phyloP scores from a whole-genome alignment of 2,113 vertebrate genomes.

The Hippoglossus stenolepis region DNA sequence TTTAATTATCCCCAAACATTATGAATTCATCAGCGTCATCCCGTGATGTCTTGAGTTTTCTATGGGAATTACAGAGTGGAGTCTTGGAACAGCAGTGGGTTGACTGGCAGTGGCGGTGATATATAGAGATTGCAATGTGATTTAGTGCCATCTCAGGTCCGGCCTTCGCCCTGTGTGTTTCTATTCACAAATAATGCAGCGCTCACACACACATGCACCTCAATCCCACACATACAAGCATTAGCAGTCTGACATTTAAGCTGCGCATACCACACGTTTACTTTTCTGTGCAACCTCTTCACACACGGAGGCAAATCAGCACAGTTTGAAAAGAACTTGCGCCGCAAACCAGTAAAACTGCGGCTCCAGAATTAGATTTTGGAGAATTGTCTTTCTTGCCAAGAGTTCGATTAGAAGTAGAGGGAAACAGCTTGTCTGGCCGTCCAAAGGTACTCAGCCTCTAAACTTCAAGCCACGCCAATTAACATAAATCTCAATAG shows the following conservation, averaged over 20 bases:
- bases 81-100: constrained; percentile 40
- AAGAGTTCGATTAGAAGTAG: not conserved
- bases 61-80: constrained; percentile 22
- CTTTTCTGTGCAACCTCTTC: constrained; percentile 15
- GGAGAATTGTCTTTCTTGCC: not conserved
- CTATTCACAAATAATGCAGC: not conserved
- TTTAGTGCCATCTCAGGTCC: constrained; percentile 69
- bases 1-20: constrained; percentile 21
- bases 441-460: not conserved
- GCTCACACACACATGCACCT: constrained; percentile 48
- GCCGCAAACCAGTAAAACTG: not conserved
- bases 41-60: constrained; percentile 13
- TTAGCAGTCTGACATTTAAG: constrained; percentile 70
- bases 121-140: constrained; percentile 64
- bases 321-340: not conserved
- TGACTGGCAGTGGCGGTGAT: constrained; percentile 59
- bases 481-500: not conserved
- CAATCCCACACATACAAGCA: constrained; percentile 20
- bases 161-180: constrained; percentile 26
- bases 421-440: not conserved
- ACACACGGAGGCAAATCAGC: not conserved
- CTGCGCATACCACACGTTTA: constrained; percentile 42
- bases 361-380: not conserved
- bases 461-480: not conserved
- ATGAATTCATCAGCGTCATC: constrained; percentile 1